Evolutionary conservation across 2,888 invertebrate genomes (phyloP), one percentile per base, ranked within the genome.

Genomic region (Tipula vernalis): DNA sequence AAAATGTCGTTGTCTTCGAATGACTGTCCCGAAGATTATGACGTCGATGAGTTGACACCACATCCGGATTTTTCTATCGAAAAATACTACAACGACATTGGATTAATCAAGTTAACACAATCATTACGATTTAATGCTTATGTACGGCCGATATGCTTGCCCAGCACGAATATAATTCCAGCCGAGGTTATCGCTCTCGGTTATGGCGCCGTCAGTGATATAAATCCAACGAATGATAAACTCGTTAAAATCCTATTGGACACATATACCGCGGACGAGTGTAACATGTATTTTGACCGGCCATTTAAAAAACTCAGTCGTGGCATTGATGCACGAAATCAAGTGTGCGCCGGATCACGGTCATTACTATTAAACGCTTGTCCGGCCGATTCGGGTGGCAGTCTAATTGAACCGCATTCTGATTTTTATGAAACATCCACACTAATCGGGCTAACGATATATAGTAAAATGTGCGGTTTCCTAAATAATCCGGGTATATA

Each of bases 401-500:
- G 71, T 71, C 1, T 71, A 18, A 1, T 71, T 12, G 12, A 10
- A 28, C 18, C 71, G 12, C 18, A 71, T 71, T 10, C 71, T 2
- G 28, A 71, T 3, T 71, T 71, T 28, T 71, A 71, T 3, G 71
- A 71, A 28, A 71, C 71, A 12, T 71, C 18, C 0, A 71, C 10
- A 2, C 28, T 71, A 10, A 28, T 71, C 28, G 71, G 71, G 12
- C 71, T 71, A 2, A 28, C 71, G 0, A 4, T 28, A 12, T 71
- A 71, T 28, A 71, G 13, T 28, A 71, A 71, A 10, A 71, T 71
- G 71, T 71, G 71, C 28, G 71, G 71, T 8, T 71, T 71, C 28
- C 3, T 71, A 71, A 28, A 71, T 71, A 71, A 71, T 71, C 87
- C 94, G 93, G 95, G 93, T 0, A 91, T 95, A 5, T 95, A 94